Conservation (phyloP, 2,797 vertebrate genomes). For the Eulemur mongoz region DNA sequence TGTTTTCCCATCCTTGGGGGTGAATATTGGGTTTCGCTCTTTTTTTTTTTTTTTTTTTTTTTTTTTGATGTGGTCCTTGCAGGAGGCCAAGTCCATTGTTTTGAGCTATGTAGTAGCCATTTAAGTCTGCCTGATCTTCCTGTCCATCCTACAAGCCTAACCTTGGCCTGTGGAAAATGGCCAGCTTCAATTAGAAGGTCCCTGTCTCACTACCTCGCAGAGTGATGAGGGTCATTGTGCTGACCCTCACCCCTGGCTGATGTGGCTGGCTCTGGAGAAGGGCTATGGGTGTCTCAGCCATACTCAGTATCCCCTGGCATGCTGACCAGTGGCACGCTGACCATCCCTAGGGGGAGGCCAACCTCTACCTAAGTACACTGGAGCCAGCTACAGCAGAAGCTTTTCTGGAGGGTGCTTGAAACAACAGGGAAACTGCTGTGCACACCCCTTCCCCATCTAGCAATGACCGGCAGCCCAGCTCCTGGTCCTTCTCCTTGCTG, state of each 20-base stretch:
- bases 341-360: not conserved
- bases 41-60: not conserved
- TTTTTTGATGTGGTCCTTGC: constrained; percentile 23
- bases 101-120: not conserved
- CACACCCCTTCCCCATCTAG: not conserved
- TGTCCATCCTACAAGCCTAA: not conserved
- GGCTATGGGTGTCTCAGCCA: not conserved
- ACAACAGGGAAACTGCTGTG: not conserved
- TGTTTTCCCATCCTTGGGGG: constrained; percentile 22
- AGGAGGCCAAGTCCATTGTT: constrained; percentile 15
- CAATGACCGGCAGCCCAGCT: not conserved
- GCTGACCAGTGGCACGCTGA: not conserved
- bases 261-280: not conserved
- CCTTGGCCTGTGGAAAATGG: not conserved
- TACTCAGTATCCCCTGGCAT: too few relatives aligned
- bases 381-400: not conserved
- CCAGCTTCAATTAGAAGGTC: not conserved
- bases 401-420: not conserved
- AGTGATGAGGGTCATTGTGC: not conserved
- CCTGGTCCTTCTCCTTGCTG: not conserved
- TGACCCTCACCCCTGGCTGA: not conserved
- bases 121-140: not conserved
- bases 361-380: not conserved
- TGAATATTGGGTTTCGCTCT: not conserved
- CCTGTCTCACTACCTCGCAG: not conserved